Conservation (phyloP, 2,113 vertebrate species). For the Cathartes aura region DNA sequence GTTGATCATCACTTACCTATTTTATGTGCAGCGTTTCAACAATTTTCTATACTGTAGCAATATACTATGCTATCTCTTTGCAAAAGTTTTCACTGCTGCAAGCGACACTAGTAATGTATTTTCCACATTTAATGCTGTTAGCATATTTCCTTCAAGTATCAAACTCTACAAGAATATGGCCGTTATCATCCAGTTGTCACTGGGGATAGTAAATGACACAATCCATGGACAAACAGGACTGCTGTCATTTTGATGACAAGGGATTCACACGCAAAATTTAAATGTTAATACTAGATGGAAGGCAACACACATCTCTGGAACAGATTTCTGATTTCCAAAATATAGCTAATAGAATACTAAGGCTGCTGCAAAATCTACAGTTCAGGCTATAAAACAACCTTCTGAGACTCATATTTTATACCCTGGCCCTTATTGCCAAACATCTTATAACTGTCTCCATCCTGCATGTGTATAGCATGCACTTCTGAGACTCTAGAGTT, state of each 20-base stretch:
- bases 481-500: not conserved
- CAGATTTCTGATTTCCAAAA: not conserved
- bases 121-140: not conserved
- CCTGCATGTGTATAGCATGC: not conserved
- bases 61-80: not conserved
- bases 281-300: not conserved
- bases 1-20: not conserved
- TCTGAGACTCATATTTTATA: not conserved
- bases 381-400: not conserved
- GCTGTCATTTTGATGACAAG: not conserved
- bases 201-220: not conserved
- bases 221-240: not conserved
- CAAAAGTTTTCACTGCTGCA: not conserved
- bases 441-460: not conserved
- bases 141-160: not conserved
- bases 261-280: not conserved
- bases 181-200: not conserved
- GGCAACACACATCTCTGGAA: not conserved
- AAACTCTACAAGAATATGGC: not conserved
- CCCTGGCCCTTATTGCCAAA: not conserved
- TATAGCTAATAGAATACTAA: not conserved
- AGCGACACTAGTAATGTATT: not conserved
- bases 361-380: not conserved
- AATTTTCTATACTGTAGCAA: not conserved
- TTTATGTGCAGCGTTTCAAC: not conserved